Percentiles rank a stretch among this genome's conserved stretches.
Evolutionary conservation across 2,113 vertebrate species (phyloP).

Genomic region (Rattus rattus): DNA sequence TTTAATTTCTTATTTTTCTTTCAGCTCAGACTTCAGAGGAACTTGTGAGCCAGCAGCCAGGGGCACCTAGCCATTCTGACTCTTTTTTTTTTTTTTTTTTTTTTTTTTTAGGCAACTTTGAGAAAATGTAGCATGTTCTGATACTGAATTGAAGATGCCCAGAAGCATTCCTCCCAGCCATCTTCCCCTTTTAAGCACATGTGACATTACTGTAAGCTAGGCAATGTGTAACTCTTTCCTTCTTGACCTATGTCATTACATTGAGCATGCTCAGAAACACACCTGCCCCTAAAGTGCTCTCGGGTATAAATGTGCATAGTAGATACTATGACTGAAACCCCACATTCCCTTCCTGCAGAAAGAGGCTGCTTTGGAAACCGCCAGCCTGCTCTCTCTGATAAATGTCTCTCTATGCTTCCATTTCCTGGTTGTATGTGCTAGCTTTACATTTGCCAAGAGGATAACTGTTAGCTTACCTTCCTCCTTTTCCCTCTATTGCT

Average conservation of each 20-base stretch:
- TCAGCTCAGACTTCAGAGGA: not conserved
- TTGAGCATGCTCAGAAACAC: not conserved
- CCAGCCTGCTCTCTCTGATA: not conserved
- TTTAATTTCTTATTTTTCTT: not conserved
- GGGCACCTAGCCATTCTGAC: not conserved
- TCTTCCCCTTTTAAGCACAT: not conserved
- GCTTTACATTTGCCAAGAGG: not conserved
- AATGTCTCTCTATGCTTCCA: not conserved
- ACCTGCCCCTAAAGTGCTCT: not conserved
- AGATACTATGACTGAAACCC: too few relatives aligned
- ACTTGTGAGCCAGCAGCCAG: not conserved
- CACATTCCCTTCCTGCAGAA: not conserved
- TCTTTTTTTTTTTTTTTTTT: not conserved
- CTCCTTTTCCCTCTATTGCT: not conserved
- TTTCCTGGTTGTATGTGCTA: not conserved
- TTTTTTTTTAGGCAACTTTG: not conserved
- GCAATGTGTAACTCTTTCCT: not conserved
- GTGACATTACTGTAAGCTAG: not conserved
- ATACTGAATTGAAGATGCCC: not conserved
- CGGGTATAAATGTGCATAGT: not conserved
- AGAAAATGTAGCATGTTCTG: not conserved
- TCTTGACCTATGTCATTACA: not conserved
- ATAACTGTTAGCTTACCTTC: not conserved
- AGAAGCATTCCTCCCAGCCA: not conserved
- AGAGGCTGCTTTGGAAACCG: not conserved